Evolutionary conservation across 1,140 invertebrate genomes (phyloP).

Genomic region (Drosophila guanche): DNA sequence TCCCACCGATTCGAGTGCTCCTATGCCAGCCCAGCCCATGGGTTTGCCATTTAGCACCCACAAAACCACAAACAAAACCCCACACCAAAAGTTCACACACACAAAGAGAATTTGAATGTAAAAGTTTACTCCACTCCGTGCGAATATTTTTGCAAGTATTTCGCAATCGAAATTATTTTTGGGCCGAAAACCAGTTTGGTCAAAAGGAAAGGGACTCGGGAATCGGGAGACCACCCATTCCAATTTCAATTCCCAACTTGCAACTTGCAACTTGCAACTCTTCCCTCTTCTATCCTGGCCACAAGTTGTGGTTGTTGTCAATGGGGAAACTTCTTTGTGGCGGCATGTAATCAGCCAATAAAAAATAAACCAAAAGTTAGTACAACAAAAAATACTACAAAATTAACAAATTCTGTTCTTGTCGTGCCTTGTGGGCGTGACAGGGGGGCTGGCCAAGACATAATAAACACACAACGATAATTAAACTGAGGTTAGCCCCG

Average conservation of each 20-base stretch:
- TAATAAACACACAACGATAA: slow-evolving; percentile 55
- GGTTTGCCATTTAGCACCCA: not conserved
- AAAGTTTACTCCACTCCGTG: not conserved
- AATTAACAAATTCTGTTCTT: slow-evolving; percentile 18
- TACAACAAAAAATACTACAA: not conserved
- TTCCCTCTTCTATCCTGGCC: too few relatives aligned
- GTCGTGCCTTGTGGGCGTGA: slow-evolving; percentile 19
- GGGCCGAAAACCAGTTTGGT: slow-evolving; percentile 35
- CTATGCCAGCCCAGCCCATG: too few relatives aligned
- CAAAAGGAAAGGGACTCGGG: not conserved
- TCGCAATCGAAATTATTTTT: slow-evolving; percentile 40
- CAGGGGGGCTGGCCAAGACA: slow-evolving; percentile 29
- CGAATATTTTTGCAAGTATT: slow-evolving; percentile 25
- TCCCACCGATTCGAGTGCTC: not conserved
- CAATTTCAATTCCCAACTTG: not conserved
- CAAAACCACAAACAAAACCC: slow-evolving; percentile 1
- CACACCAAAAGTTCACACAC: not conserved
- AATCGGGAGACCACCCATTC: slow-evolving; percentile 19
- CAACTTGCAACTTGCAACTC: too few relatives aligned
- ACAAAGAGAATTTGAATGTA: not conserved
- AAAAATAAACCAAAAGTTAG: slow-evolving; percentile 23
- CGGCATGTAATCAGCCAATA: slow-evolving; percentile 13
- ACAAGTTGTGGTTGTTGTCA: not conserved
- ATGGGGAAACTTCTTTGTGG: slow-evolving; percentile 2
- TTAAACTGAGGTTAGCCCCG: slow-evolving; percentile 35